phyloP scores from a whole-genome alignment of 1,140 invertebrate genomes.

The Drosophila pseudoobscura region DNA sequence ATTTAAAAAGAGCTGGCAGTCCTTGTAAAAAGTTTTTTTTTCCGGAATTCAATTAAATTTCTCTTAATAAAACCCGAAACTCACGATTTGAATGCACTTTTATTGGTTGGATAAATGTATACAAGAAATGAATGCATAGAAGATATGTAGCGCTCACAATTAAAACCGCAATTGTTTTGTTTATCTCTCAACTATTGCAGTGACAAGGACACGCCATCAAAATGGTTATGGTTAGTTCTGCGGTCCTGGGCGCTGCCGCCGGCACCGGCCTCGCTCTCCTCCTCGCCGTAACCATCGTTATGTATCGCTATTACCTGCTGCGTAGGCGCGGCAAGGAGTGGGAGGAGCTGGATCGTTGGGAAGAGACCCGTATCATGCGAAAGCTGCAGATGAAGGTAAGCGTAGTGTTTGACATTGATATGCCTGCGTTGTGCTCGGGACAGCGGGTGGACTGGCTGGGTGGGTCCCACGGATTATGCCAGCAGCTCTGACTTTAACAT shows the following conservation, averaged over 20 bases:
- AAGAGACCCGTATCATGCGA: slow-evolving; percentile 79
- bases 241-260: slow-evolving; percentile 87
- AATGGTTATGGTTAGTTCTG: slow-evolving; percentile 86
- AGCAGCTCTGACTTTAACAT: too few species aligned
- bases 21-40: not conserved
- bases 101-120: too few species aligned
- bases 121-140: too few species aligned
- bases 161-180: not conserved
- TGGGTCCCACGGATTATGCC: too few species aligned
- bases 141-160: too few species aligned
- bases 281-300: slow-evolving; percentile 87
- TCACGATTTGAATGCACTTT: too few species aligned
- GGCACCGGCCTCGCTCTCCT: slow-evolving; percentile 87
- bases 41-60: not conserved
- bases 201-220: slow-evolving; percentile 1
- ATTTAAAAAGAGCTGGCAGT: slow-evolving; percentile 5
- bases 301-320: slow-evolving; percentile 87
- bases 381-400: slow-evolving; percentile 78
- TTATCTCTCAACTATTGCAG: slow-evolving; percentile 12
- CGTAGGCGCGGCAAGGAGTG: slow-evolving; percentile 85
- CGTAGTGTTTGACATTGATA: too few species aligned
- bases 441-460: too few species aligned
- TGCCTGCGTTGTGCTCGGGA: too few species aligned
- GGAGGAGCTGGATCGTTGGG: slow-evolving; percentile 85
- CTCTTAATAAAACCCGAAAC: not conserved